Evolutionary conservation across 2,797 vertebrate species (phyloP), one percentile per base, ranked within the genome.

Genomic region (Syngnathus rostellatus): DNA sequence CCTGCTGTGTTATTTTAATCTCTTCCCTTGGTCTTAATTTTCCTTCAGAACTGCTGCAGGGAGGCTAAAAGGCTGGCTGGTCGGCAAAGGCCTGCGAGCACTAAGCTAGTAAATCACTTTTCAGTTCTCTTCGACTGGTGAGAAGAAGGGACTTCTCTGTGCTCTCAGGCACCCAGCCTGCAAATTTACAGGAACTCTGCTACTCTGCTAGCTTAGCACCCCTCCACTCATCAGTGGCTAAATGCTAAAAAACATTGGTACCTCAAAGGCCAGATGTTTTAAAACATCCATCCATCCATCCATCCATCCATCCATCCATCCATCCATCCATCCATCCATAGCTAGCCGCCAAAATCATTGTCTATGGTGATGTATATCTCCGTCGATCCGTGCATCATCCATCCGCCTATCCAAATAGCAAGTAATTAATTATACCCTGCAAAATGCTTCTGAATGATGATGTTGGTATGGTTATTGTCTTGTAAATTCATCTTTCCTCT

Each of bases 51-150:
- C 81, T 80, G 76, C 80, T 75, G 75, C 73, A 46, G 75, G 79
- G 77, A 45, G 57, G 62, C 81, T 39, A 72, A 77, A 70, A 51
- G 75, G 78, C 81, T 45, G 72, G 77, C 72, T 41, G 77, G 78
- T 77, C 31, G 75, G 69, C 77, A 68, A 75, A 78, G 78, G 81
- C 76, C 84, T 74, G 83, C 80, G 4, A 83, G 84, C 84, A 84
- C 84, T 83, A 86, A 65, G 84, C 83, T 74, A 82, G 81, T 88
- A 90, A 91, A 91, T 91, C 88, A 87, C 86, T 83, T 57, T 84
- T 88, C 86, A 82, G 80, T 87, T 89, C 87, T 89, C 85, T 86
- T 89, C 85, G 85, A 87, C 84, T 85, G 79, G 78, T 76, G 83
- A 88, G 84, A 89, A 85, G 82, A 40, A 58, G 16, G 16, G 84